Evolutionary conservation across 2,113 vertebrate genomes (phyloP), one percentile per base, ranked within the genome.

Genomic region (Halichoeres trimaculatus): DNA sequence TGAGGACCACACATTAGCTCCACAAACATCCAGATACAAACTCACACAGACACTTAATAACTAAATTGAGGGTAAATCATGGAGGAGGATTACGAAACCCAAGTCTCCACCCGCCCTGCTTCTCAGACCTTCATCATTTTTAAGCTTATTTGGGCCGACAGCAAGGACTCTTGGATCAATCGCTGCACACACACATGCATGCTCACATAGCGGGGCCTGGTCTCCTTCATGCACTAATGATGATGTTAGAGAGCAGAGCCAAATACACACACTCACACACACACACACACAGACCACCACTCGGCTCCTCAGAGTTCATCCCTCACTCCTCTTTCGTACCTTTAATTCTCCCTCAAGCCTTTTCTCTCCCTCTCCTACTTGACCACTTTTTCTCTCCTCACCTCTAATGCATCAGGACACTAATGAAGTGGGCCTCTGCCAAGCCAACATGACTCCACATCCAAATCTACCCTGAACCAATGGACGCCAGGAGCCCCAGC

Each of bases 1-100:
- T 70, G 78, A 89, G 85, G 92, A 92, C 92, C 92, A 92, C 93
- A 92, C 93, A 92, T 47, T 17, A 47, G 17, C 43, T 67, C 74
- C 60, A 64, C 86, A 89, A 76, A 76, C 81, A 54, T 56, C 54
- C 61, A 30, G 30, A 30, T 30, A 55, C 80, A 74, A 58, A 60
- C 60, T 64, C 16, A 78, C 74, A n/a, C 36, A 80, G 70, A 85
- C 86, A 83, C 83, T 81, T 88, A 86, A 86, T 87, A 86, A 74
- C 78, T 81, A 85, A 81, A 91, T 80, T 84, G 81, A 63, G 79
- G 84, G 78, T 70, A 85, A 90, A 80, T 73, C 58, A 64, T 74
- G 45, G 74, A 62, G 47, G 52, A 57, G 74, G 51, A 73, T 83
- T 83, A 76, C 9, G 53, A 78, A 89, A 84, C 62, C 68, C 43